Conservation (phyloP, 2,113 vertebrate genomes). For the Tursiops truncatus region DNA sequence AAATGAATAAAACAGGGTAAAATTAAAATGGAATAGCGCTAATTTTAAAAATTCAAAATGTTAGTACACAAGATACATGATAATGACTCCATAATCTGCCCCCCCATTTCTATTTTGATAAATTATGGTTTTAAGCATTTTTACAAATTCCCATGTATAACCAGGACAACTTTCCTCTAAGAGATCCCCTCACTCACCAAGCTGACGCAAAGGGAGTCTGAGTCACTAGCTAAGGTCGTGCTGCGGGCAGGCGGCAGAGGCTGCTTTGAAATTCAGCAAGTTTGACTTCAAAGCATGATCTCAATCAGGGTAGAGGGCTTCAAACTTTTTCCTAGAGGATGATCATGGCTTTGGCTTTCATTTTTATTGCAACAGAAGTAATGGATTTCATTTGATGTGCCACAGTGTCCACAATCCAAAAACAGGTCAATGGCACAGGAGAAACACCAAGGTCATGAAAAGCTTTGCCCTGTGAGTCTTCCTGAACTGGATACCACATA, state of each 20-base stretch:
- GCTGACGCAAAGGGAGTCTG: accelerated
- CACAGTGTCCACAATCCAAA: not conserved
- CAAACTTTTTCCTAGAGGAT: not conserved
- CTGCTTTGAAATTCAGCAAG: not conserved
- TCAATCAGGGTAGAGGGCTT: not conserved
- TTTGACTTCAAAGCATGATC: not conserved
- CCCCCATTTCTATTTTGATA: not conserved
- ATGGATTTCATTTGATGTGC: not conserved
- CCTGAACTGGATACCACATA: too few species aligned
- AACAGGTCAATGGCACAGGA: not conserved
- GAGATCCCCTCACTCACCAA: not conserved
- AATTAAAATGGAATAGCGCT: not conserved
- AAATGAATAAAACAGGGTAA: not conserved
- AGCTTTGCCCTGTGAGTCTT: not conserved
- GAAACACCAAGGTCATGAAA: not conserved
- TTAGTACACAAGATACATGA: not conserved
- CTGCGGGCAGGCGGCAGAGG: not conserved
- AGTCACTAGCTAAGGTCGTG: not conserved
- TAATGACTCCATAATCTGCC: not conserved
- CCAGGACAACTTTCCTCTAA: not conserved
- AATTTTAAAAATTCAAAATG: not conserved
- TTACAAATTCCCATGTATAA: not conserved
- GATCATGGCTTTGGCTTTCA: not conserved
- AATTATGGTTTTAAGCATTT: not conserved
- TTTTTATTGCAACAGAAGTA: not conserved